These are phyloP conservation scores for Pissodes strobi DNA, from an alignment of 1,140 invertebrate genomes.

Conservation along the genomic window DNA sequence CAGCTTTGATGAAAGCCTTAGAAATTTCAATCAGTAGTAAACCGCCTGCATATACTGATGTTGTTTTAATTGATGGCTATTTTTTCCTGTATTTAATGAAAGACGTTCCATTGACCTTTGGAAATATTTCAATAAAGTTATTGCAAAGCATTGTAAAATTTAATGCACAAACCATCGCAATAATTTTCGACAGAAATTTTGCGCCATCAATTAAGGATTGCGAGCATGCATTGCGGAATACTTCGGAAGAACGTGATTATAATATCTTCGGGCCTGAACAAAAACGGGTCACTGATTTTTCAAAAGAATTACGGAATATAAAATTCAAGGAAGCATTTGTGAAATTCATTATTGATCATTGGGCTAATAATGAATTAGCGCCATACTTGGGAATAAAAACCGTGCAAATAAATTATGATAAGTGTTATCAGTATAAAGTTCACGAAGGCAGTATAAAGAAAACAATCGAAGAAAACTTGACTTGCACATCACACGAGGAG, in stretches of 20 bases:
- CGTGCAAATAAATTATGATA: constrained; percentile 6
- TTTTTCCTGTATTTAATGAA: constrained; percentile 19
- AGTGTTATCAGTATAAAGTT: constrained; percentile 2
- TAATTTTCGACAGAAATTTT: constrained; percentile 30
- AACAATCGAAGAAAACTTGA: too few species aligned
- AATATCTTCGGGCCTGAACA: constrained; percentile 13
- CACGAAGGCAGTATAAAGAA: neutral
- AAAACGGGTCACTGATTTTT: neutral
- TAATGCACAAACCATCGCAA: constrained; percentile 1
- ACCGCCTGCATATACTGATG: constrained; percentile 37
- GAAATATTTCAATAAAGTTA: constrained; percentile 21
- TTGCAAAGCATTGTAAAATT: neutral
- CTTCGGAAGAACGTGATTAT: constrained; percentile 14
- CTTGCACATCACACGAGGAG: too few species aligned
- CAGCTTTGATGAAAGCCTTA: constrained; percentile 34
- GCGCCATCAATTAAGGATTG: constrained; percentile 30
- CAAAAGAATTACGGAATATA: too few species aligned
- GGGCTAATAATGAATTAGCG: neutral
- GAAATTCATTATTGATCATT: too few species aligned
- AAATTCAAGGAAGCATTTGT: neutral
- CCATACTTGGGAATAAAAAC: neutral
- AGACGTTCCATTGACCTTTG: constrained; percentile 6
- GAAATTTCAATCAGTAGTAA: constrained; percentile 34
- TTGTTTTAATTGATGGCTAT: constrained; percentile 18
- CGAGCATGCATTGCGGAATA: constrained; percentile 12